A percentile compares a stretch with the other conserved stretches of the same genome.
Evolutionary conservation across 37 sponge, comb jelly and placozoan species (phyloP).

Genomic region (Agelas oroides): DNA sequence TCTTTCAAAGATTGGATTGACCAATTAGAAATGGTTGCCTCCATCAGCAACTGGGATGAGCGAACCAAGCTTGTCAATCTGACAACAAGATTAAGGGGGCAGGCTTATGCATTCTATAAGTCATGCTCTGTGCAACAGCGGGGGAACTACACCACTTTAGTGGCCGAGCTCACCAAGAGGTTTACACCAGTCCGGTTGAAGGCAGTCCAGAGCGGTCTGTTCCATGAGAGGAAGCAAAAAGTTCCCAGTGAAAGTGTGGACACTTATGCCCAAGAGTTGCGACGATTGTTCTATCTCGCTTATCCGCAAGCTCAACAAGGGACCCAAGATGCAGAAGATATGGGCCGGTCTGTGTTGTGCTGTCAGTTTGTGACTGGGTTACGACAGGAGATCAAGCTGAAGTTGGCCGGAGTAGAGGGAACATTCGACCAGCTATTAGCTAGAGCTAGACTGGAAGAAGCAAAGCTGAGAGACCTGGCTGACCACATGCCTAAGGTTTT

Average conservation of each 20-base stretch:
- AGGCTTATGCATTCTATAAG: too few species aligned
- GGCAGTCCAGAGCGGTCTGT: conserved; percentile 27
- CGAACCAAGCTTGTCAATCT: too few species aligned
- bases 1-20: too few species aligned
- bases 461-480: conserved; percentile 46
- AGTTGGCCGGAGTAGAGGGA: too few species aligned
- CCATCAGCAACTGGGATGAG: too few species aligned
- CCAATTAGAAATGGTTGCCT: too few species aligned
- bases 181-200: too few species aligned
- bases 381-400: conserved; percentile 26
- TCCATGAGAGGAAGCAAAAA: conserved; percentile 54
- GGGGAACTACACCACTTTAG: too few species aligned
- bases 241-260: conserved; percentile 53
- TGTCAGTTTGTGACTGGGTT: conserved; percentile 65
- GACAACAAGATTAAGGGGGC: too few species aligned
- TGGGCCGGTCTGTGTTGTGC: conserved; percentile 46
- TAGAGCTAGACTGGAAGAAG: conserved; percentile 61
- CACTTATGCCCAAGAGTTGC: conserved; percentile 59
- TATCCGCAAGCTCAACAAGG: conserved; percentile 18
- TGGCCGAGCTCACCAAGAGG: too few species aligned
- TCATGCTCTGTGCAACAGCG: too few species aligned
- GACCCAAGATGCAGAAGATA: conserved; percentile 38
- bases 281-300: conserved; percentile 39
- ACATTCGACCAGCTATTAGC: conserved; percentile 22
- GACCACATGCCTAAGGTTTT: background rate